phyloP scores from a whole-genome alignment of 2,888 invertebrate genomes.

The Heteromyza rotundicornis region DNA sequence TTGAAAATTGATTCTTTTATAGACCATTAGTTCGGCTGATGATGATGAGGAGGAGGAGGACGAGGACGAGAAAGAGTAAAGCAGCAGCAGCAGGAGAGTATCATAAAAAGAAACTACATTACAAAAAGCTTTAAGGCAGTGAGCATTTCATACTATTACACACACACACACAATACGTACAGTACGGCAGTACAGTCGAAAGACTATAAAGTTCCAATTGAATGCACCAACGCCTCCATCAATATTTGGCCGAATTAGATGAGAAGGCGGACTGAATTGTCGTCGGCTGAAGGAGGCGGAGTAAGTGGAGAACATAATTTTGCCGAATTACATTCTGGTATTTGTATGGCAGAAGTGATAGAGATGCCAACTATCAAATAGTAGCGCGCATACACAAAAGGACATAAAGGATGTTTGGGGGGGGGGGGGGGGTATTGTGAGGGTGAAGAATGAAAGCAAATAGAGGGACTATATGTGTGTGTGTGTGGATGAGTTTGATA shows the following conservation, averaged over 20 bases:
- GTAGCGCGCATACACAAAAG: slow-evolving; percentile 13
- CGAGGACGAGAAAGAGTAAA: too few relatives aligned
- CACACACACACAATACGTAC: too few relatives aligned
- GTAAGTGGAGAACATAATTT: too few relatives aligned
- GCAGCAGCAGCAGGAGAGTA: neutral
- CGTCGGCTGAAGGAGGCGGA: too few relatives aligned
- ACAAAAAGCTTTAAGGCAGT: slow-evolving; percentile 4
- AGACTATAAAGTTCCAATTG: slow-evolving; percentile 41
- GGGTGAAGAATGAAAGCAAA: too few relatives aligned
- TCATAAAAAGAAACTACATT: neutral
- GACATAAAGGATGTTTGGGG: slow-evolving; percentile 34
- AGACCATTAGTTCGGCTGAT: slow-evolving; percentile 57
- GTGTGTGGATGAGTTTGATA: neutral
- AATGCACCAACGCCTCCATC: slow-evolving; percentile 56
- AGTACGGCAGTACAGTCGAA: slow-evolving; percentile 28
- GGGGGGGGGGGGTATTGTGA: too few relatives aligned
- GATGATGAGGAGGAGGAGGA: slow-evolving; percentile 23
- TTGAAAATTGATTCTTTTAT: slow-evolving; percentile 58
- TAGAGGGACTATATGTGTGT: too few relatives aligned
- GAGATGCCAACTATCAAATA: neutral
- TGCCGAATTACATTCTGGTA: neutral
- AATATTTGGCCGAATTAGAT: neutral
- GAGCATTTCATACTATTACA: too few relatives aligned
- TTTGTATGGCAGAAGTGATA: neutral
- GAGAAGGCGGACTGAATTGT: neutral